These are phyloP conservation scores for Okapia johnstoni DNA, from an alignment of 2,113 vertebrate genomes.

Conservation along the genomic window DNA sequence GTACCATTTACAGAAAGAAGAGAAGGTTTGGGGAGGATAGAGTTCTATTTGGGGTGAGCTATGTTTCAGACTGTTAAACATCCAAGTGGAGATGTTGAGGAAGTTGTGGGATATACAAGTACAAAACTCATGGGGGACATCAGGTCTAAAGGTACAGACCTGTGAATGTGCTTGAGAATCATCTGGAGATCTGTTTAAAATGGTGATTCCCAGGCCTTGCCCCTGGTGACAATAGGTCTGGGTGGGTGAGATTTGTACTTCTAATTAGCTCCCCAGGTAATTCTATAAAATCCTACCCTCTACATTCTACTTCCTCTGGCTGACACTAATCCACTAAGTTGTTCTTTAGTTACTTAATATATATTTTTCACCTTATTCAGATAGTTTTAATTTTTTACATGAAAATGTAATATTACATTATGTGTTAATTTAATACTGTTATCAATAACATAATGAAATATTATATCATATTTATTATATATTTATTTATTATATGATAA, in stretches of 20 bases:
- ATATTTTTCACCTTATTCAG: not conserved
- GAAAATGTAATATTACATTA: not conserved
- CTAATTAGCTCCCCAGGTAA: not conserved
- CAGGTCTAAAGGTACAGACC: not conserved
- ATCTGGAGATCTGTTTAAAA: not conserved
- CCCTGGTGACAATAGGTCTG: not conserved
- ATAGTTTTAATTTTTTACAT: not conserved
- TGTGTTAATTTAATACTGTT: not conserved
- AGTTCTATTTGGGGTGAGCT: not conserved
- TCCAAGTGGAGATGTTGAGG: not conserved
- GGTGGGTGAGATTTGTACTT: not conserved
- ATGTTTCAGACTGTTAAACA: not conserved
- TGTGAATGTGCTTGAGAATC: not conserved
- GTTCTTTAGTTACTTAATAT: not conserved
- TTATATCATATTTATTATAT: not conserved
- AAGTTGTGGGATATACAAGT: not conserved
- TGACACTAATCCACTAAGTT: not conserved
- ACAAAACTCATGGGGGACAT: not conserved
- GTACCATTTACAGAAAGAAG: not conserved
- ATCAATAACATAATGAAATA: not conserved
- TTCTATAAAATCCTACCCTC: not conserved
- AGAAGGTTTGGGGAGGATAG: not conserved
- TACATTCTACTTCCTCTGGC: not conserved
- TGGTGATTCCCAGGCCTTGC: not conserved
- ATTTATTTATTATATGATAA: not conserved